Base-by-base conservation (phyloP, 1,140 invertebrate species). In the Mya arenaria region DNA sequence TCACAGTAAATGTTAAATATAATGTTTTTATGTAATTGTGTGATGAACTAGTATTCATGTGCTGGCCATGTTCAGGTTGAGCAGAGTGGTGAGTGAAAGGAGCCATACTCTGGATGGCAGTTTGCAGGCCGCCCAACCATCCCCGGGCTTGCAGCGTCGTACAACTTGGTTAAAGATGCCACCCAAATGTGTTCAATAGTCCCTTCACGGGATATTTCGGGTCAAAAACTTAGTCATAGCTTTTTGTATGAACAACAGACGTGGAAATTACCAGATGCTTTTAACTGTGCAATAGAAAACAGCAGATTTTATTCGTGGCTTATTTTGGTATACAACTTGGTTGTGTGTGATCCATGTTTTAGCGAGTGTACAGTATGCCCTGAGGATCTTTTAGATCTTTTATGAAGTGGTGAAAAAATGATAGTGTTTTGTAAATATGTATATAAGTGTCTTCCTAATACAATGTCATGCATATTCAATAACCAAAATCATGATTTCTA, bases 251-350 rank as follows among this genome's bases (percentile, higher is more conserved):
- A 19, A 19, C n/a, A 19, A 56, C 6, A 8, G 55, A 56, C 55
- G n/a, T 56, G 4, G 55, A n/a, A n/a, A n/a, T n/a, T n/a, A n/a
- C n/a, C n/a, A n/a, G n/a, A n/a, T 19, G 37, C 39, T 56, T 34
- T 56, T 62, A 60, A 36, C 25, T 62, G 72, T 75, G 72, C 72
- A 75, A 75, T 75, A 75, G 58, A 75, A 41, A 39, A 48, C 56
- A 60, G 69, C 69, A 71, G 32, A 19, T 56, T 28, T 23, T 5
- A 23, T 23, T 8, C 55, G 19, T 56, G n/a, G 55, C 25, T 56
- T n/a, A 32, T 56, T 48, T 56, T 56, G 56, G n/a, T n/a, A n/a
- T n/a, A n/a, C 52, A 72, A 56, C 34, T 56, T 72, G 28, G 25
- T 56, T 56, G 6, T 28, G 28, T 23, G n/a, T 56, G 5, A 6